Evolutionary conservation across 2,888 invertebrate species (phyloP).

Genomic region (Strigamia transsilvanica): DNA sequence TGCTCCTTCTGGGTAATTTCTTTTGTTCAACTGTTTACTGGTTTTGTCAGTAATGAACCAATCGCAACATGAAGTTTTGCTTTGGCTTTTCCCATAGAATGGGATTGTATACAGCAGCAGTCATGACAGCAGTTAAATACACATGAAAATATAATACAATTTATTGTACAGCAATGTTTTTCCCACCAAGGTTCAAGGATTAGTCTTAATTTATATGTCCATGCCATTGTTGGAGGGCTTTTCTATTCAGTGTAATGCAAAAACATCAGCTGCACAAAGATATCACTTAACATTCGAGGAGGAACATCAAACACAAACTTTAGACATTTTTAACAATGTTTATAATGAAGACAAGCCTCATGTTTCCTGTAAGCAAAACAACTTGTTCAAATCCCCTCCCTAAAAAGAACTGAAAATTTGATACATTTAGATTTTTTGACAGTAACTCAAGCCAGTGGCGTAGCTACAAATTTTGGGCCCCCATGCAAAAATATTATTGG

Average conservation of each 20-base stretch:
- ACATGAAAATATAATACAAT: not conserved
- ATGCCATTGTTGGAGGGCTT: not conserved
- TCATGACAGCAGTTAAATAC: constrained; percentile 1
- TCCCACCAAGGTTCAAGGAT: not conserved
- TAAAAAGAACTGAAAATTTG: not conserved
- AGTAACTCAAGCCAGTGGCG: constrained; percentile 2
- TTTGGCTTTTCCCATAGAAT: not conserved
- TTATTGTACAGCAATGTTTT: not conserved
- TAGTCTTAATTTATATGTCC: not conserved
- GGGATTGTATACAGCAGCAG: not conserved
- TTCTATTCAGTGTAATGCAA: not conserved
- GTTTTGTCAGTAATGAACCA: not conserved
- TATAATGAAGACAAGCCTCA: not conserved
- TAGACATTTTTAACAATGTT: not conserved
- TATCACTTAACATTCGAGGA: not conserved
- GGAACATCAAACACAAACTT: not conserved
- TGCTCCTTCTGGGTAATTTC: too few relatives aligned
- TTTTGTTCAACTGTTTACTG: too few relatives aligned
- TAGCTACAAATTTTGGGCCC: too few relatives aligned
- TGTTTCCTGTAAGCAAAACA: not conserved
- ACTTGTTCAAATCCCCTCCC: not conserved
- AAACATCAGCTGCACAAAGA: not conserved
- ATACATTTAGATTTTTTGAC: not conserved
- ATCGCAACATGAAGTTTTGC: not conserved
- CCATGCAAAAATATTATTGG: too few relatives aligned